These are phyloP conservation scores for Botia kubotai DNA, from an alignment of 2,797 vertebrate species.

Conservation along the genomic window DNA sequence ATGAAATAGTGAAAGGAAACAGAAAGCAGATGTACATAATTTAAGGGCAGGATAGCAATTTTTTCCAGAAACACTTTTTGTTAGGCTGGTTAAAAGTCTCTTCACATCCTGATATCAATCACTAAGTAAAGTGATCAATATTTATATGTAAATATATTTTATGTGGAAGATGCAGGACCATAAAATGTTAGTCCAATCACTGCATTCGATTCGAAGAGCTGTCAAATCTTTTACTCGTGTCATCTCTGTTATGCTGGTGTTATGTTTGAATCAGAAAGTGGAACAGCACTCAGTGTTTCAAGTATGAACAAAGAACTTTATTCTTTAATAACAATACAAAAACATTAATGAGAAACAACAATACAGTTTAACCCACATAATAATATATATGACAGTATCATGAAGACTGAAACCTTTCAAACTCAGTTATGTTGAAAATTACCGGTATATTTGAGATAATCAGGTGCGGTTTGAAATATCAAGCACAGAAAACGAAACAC, in stretches of 20 bases:
- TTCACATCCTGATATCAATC: too few relatives aligned
- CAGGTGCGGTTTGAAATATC: not conserved
- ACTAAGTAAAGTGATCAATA: too few relatives aligned
- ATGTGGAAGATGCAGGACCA: too few relatives aligned
- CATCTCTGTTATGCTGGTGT: not conserved
- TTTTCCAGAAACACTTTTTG: too few relatives aligned
- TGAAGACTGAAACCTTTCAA: slow-evolving; percentile 7
- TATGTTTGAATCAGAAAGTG: not conserved
- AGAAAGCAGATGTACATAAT: too few relatives aligned
- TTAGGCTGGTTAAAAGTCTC: too few relatives aligned
- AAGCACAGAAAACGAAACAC: slow-evolving; percentile 4
- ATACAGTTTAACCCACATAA: not conserved
- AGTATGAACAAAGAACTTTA: slow-evolving; percentile 50
- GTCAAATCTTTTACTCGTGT: not conserved
- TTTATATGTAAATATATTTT: too few relatives aligned
- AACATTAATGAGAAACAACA: slow-evolving; percentile 32
- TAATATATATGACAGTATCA: slow-evolving; percentile 8
- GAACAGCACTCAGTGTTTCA: not conserved
- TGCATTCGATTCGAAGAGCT: too few relatives aligned
- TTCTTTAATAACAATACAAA: slow-evolving; percentile 61
- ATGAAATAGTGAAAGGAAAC: too few relatives aligned
- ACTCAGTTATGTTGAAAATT: not conserved
- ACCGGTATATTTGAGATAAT: not conserved
- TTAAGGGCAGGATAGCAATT: too few relatives aligned
- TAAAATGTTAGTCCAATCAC: too few relatives aligned